Base-by-base conservation (phyloP, 2,113 vertebrate genomes). In the Miniopterus natalensis region DNA sequence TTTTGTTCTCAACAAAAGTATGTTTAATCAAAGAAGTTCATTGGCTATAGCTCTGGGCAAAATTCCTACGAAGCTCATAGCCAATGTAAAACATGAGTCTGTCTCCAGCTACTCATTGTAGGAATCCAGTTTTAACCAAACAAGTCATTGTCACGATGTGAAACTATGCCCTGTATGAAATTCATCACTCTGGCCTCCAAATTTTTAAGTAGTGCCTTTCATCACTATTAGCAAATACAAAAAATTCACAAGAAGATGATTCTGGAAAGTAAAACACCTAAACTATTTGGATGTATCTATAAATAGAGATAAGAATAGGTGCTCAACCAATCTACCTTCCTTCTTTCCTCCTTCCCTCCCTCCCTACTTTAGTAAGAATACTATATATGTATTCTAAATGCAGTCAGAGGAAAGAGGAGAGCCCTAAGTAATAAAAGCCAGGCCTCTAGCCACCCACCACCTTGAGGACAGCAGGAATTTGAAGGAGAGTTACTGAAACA, bases 181-280 rank as follows among this genome's bases (percentile, higher is more conserved):
- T 85, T 93, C 40, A 55, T 66, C 9, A 47, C 7, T 10, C 65
- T 21, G 85, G 25, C 8, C 59, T 59, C 79, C 8, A 68, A 13
- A 66, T 90, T 83, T 4, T 36, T 74, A 20, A 70, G 9, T 63
- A 65, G 40, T 92, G 17, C n/a, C 4, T 87, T 96, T 92, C 29
- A 59, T 49, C 27, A 57, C 27, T 86, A 51, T 63, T 51, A 47
- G 9, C n/a, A 45, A 36, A 42, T 7, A n/a, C 65, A 66, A 17
- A 79, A 94, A 92, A 65, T 75, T 78, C 57, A 59, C 75, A 40
- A 80, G 40, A 83, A 15, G 29, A 53, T 80, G 23, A 71, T 88
- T 92, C n/a, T 61, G 23, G 59, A 47, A 90, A 80, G 12, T 57
- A 20, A 81, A 55, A n/a, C 8, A 91, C 40, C 5, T 17, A 49